Percentiles rank a stretch among this genome's conserved stretches.
Conservation (phyloP, 2,797 vertebrate genomes). For the Cyprinella venusta region DNA sequence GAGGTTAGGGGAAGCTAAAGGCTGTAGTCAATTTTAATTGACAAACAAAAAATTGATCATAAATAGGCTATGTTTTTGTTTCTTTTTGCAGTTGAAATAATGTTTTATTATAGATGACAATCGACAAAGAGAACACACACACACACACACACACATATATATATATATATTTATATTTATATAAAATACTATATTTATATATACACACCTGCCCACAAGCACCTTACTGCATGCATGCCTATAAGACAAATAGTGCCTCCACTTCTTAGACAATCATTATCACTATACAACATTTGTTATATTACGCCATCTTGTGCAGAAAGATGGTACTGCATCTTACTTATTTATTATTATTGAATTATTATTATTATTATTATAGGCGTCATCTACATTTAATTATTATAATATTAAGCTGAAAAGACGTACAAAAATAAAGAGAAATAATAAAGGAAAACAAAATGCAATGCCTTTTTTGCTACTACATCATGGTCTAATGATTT, state of each 20-base stretch:
- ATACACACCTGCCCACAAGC: not conserved
- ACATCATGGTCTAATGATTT: too few species aligned
- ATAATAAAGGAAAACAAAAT: not conserved
- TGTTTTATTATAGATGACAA: too few species aligned
- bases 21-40: not conserved
- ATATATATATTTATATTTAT: too few species aligned
- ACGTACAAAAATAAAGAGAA: not conserved
- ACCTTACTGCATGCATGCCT: not conserved
- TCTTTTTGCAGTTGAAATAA: not conserved
- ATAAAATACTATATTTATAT: too few species aligned
- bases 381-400: not conserved
- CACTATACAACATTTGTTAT: constrained; percentile 15
- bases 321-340: not conserved
- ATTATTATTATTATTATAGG: not conserved
- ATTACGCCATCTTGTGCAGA: constrained; percentile 24
- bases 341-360: too few species aligned
- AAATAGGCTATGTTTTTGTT: not conserved
- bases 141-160: too few species aligned
- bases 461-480: not conserved
- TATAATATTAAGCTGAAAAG: too few species aligned
- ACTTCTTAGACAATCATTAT: not conserved
- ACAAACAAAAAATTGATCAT: not conserved
- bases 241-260: too few species aligned
- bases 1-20: not conserved
- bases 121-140: too few species aligned